Base-by-base conservation (phyloP, 2,888 invertebrate genomes). In the Dasypolia templi region DNA sequence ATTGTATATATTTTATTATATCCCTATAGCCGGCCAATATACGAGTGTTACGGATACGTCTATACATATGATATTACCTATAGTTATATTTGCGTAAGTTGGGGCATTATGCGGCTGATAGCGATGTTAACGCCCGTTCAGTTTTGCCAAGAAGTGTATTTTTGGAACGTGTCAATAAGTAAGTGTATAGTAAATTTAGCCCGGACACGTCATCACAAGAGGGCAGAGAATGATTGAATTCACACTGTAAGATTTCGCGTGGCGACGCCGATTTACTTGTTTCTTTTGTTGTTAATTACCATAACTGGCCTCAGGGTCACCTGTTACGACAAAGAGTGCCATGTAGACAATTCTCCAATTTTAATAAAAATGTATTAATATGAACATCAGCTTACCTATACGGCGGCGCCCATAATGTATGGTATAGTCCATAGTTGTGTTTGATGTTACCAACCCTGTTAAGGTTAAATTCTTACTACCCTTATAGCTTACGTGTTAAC, bases 151-250 rank as follows among this genome's bases (percentile, higher is more conserved):
- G 95, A 94, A 89, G 91, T 92, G 92, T 96, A 96, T 96, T 96
- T 96, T 95, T 94, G 95, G 96, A 95, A 93, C 95, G 94, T 95
- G 96, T 96, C 96, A 96, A 96, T 96, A 96, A 95, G 94, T 96
- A 95, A 95, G 95, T 95, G 95, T 94, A 93, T 92, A 92, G 94
- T 95, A 96, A 94, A 94, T 95, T 94, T 96, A 96, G 96, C 90
- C 88, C 84, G 92, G 93, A 93, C 94, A 94, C 95, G 95, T 95
- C 95, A 95, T 92, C 90, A 87, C 85, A 89, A 86, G 89, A 91
- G 91, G 89, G 92, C 89, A 89, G 88, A 89, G 89, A 93, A 93
- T 94, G 91, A 94, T 94, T 94, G 93, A 92, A 94, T 94, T 92
- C 85, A 89, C 90, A 89, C 80, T 86, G 86, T 82, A 84, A 88